phyloP scores from a whole-genome alignment of 2,888 invertebrate genomes.

The Thereva nobilitata region DNA sequence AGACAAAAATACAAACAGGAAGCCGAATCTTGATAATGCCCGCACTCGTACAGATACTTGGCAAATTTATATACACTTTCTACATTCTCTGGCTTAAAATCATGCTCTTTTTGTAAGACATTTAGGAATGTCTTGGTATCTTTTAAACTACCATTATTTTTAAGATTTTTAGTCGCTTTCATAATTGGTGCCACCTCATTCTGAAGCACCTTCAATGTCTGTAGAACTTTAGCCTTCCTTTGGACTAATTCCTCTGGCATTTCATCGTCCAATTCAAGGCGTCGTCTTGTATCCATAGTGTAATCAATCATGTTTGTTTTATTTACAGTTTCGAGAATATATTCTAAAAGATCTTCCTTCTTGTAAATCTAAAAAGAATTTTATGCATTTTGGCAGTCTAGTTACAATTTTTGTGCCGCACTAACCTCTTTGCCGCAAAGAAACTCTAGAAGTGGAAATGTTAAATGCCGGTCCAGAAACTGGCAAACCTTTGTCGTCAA shows the following conservation, averaged over 20 bases:
- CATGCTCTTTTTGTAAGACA: no score
- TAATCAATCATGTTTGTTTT: conserved; percentile 99
- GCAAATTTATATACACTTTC: no score
- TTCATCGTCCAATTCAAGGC: conserved; percentile 82
- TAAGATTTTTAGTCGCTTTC: conserved; percentile 62
- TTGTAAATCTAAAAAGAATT: conserved; percentile 80
- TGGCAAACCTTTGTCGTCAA: conserved; percentile 91
- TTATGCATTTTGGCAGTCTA: neutral
- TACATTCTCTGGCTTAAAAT: no score
- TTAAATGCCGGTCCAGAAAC: conserved; percentile 95
- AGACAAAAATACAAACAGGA: conserved; percentile 96
- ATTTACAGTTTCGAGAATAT: conserved; percentile 90
- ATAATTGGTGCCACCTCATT: no score
- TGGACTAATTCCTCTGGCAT: conserved; percentile 68
- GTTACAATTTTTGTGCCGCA: no score
- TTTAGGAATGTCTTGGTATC: no score
- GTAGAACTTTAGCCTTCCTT: conserved; percentile 41
- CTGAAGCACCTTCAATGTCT: no score
- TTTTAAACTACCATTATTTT: conserved; percentile 50
- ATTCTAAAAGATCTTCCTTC: conserved; percentile 87
- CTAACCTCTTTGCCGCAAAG: conserved; percentile 93
- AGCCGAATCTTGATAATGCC: conserved; percentile 93
- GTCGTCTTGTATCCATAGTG: conserved; percentile 91
- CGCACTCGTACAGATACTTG: conserved; percentile 93
- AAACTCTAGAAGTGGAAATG: conserved; percentile 96